Base-by-base conservation (phyloP, 35 echinoderm and acorn worm species). In the Stichopus chloronotus region DNA sequence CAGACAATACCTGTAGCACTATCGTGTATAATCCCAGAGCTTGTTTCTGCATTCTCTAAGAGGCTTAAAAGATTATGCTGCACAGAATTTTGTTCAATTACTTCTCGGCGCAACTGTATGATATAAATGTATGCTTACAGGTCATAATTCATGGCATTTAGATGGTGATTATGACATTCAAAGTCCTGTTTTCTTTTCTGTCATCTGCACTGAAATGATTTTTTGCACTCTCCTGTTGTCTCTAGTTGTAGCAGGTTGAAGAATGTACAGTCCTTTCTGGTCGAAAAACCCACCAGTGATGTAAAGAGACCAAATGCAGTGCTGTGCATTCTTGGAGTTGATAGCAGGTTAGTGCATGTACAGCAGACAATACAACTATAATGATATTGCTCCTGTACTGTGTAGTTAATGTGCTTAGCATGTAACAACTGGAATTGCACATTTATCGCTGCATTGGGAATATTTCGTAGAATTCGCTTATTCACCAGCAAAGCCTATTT, bases 271-370 rank as follows among this genome's bases (percentile, higher is more conserved):
- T 85, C 90, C 22, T 54, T 98, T 21, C 74, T 98, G 53, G 90
- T 88, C 16, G 65, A 87, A 77, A 52, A 81, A 16, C 6, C 55
- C 8, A 83, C 5, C 54, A 71, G 59, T 53, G 65, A 81, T 59
- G 81, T 53, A 16, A 52, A 71, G 9, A 54, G 72, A 55, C 92
- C 94, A 55, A 90, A 98, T 92, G 94, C 96, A 56, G 83, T 98
- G 22, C 91, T 98, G 2, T 98, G 94, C 81, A 98, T 98, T 25
- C 72, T 98, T 61, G 96, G 96, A 13, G 94, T 98, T 86, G 96
- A 98, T 83, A 96, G 96, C 94, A 98, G 96, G 96, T 98, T 72
- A 91, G 91, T 56, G 4, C 2, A 12, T 80, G 21, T 71, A 11
- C 5, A 59, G 17, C 4, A 10, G 5, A 1, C 59, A 17, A 14